Percentiles rank a stretch among this genome's conserved stretches.
phyloP scores from a whole-genome alignment of 2,797 vertebrate genomes.

The Rhabdophis nuchalis region DNA sequence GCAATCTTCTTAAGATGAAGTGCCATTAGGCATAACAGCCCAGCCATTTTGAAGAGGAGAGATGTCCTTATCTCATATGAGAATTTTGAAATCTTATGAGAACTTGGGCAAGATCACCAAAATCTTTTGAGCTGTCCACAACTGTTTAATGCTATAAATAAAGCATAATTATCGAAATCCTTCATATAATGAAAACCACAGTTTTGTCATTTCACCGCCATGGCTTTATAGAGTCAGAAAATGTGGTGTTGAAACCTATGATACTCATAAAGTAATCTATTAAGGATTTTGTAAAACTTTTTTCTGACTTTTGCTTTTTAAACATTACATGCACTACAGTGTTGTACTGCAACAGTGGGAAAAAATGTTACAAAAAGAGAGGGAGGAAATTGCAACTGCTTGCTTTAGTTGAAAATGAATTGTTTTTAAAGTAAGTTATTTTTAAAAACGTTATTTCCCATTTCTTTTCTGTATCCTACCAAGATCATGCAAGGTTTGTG shows the following conservation, averaged over 20 bases:
- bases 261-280: background rate
- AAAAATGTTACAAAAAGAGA: background rate
- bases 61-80: background rate
- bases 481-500: background rate
- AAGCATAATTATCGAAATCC: background rate
- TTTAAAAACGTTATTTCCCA: background rate
- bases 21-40: background rate
- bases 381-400: background rate
- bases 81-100: background rate
- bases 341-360: background rate
- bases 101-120: background rate
- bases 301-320: background rate
- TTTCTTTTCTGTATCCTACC: background rate
- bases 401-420: background rate
- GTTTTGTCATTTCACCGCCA: background rate
- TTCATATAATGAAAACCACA: background rate
- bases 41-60: background rate
- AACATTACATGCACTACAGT: background rate
- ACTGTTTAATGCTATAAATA: background rate
- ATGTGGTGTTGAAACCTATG: background rate
- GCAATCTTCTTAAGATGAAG: conserved; percentile 7
- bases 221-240: background rate
- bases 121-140: background rate
- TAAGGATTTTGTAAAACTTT: background rate
- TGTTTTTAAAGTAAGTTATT: background rate